Percentiles rank a stretch among this genome's conserved stretches.
Conservation (phyloP, 1,140 invertebrate species). For the Belonocnema kinseyi region DNA sequence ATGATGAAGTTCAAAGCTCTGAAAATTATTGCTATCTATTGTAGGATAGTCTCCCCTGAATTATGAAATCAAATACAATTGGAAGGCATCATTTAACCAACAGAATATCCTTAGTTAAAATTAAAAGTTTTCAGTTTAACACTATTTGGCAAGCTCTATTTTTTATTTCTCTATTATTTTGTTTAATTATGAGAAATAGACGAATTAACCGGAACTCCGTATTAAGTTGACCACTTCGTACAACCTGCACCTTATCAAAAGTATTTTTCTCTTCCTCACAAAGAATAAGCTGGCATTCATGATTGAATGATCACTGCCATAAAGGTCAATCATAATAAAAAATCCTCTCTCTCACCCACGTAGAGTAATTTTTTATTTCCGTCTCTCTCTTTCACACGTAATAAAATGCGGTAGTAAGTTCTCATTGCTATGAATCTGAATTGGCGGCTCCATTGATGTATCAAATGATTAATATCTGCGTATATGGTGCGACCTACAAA, state of each 20-base stretch:
- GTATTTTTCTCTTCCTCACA: neutral
- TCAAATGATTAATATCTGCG: constrained; percentile 48
- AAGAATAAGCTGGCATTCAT: neutral
- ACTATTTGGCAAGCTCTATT: too few relatives aligned
- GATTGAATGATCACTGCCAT: constrained; percentile 1
- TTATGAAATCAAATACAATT: too few relatives aligned
- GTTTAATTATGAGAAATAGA: too few relatives aligned
- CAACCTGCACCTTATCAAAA: neutral
- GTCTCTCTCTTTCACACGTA: neutral
- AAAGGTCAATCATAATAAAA: constrained; percentile 27
- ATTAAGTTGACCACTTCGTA: neutral
- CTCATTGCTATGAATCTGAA: constrained; percentile 38
- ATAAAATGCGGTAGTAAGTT: constrained; percentile 36
- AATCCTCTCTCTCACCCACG: constrained; percentile 6
- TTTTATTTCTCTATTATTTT: too few relatives aligned
- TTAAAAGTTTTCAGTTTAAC: too few relatives aligned
- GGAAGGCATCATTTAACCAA: too few relatives aligned
- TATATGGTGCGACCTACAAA: constrained; percentile 1
- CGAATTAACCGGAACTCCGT: too few relatives aligned
- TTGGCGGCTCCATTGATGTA: constrained; percentile 40
- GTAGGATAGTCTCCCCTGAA: too few relatives aligned
- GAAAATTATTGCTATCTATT: too few relatives aligned
- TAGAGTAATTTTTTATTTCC: constrained; percentile 13
- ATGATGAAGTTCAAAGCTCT: too few relatives aligned
- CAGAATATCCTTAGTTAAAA: too few relatives aligned